Base-by-base conservation (phyloP, 2,113 vertebrate genomes). In the Azemiops feae region DNA sequence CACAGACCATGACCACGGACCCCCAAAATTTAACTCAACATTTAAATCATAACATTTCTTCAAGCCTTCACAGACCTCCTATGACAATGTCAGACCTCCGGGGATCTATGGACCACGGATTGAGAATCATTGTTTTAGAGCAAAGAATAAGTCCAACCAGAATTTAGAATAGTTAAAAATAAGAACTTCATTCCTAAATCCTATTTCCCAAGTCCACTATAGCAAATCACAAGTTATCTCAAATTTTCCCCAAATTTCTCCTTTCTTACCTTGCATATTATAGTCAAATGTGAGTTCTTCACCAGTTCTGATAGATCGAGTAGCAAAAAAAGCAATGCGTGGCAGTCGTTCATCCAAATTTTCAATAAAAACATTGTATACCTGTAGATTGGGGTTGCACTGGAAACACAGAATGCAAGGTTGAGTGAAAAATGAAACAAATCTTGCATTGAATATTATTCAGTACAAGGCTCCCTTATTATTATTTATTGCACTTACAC, bases 231-330 rank as follows among this genome's bases (percentile, higher is more conserved):
- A 25, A 27, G 14, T 20, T 18, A 14, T 27, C 20, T 43, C 53
- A 16, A 87, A 87, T 89, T 92, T 58, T 90, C 6, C 47, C 57
- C 69, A 91, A 87, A 74, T 95, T 92, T n/a, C 34, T 85, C 34
- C 89, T 88, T 85, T 93, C 95, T 97, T 96, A 99, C 99, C 98
- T 94, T 98, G 98, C 98, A 99, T 99, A 96, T 99, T 99, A 97
- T 99, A 99, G 98, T 99, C 99, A 92, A 99, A 99, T 45, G 99
- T 99, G 93, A 99, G 98, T 97, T 99, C 99, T 96, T 99, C 99
- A 5, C 99, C 99, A 1, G 97, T 97, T 1, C 97, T 97, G 95
- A 99, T 99, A 22, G 97, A 93, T 3, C 98, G 96, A 0, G 98
- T 99, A 74, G 98, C 98, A 95, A 99, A 99, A 43, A 99, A 97